These are phyloP conservation scores for Triplophysa tibetana DNA, from an alignment of 2,113 vertebrate genomes.

Conservation along the genomic window DNA sequence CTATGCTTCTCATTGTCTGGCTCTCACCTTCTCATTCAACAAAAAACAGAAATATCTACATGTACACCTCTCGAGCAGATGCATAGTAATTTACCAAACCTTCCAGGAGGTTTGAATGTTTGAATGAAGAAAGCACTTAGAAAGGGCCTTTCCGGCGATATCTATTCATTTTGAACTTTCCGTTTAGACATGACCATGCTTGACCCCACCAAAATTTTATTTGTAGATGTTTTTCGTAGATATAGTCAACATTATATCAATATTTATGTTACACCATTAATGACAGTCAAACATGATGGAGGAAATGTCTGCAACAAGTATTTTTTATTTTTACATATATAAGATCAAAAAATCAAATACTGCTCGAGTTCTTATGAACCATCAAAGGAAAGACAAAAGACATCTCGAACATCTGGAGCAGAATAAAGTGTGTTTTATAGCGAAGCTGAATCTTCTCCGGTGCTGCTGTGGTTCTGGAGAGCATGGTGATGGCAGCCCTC, in stretches of 20 bases:
- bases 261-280: not conserved
- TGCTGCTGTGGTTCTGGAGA: slow-evolving; percentile 41
- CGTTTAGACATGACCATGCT: no score
- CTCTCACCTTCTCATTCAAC: slow-evolving; percentile 8
- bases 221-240: not conserved
- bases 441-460: slow-evolving; percentile 26
- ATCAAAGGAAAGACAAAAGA: slow-evolving; percentile 12
- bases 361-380: not conserved
- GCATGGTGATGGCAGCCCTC: slow-evolving; percentile 33
- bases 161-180: no score
- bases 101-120: not conserved
- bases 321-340: not conserved
- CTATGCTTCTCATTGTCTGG: not conserved
- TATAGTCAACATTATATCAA: not conserved
- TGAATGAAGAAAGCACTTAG: no score
- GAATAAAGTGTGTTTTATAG: slow-evolving; percentile 40
- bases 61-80: not conserved
- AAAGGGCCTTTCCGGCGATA: no score
- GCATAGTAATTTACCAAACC: not conserved
- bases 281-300: not conserved
- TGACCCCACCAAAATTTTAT: not conserved
- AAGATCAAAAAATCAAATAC: not conserved
- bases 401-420: slow-evolving; percentile 22
- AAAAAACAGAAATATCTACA: not conserved
- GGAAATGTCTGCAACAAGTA: not conserved